phyloP scores from a whole-genome alignment of 2,797 vertebrate genomes.

The Anolis apletophallus region DNA sequence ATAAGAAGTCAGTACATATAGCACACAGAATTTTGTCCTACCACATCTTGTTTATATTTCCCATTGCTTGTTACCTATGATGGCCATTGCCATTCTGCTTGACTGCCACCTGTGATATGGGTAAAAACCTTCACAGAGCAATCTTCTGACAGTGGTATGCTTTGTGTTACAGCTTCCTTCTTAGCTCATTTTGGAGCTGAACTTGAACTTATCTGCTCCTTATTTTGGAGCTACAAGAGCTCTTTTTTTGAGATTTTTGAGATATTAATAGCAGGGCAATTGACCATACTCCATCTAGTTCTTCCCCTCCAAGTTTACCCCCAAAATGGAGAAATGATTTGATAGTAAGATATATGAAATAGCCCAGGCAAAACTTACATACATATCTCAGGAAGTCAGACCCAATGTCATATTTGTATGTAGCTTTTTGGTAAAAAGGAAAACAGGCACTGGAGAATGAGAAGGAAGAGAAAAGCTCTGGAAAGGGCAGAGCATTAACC shows the following conservation, averaged over 20 bases:
- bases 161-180: not conserved
- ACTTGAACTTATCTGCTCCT: not conserved
- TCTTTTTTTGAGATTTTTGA: not conserved
- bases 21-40: too few species aligned
- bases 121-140: not conserved
- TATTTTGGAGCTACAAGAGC: not conserved
- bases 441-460: not conserved
- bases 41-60: too few species aligned
- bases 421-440: not conserved
- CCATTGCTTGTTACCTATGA: too few species aligned
- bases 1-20: too few species aligned
- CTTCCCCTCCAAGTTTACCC: not conserved
- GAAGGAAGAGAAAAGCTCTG: not conserved
- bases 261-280: not conserved
- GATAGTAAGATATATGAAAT: not conserved
- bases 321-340: not conserved
- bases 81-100: too few species aligned
- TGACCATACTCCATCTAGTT: not conserved
- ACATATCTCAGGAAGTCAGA: too few species aligned
- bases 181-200: conserved; percentile 11
- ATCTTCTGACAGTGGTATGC: not conserved
- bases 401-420: not conserved
- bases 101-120: not conserved
- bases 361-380: not conserved
- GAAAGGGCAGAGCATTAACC: not conserved